These are phyloP conservation scores for Papilio demoleus DNA, from an alignment of 2,888 invertebrate genomes.

Conservation along the genomic window DNA sequence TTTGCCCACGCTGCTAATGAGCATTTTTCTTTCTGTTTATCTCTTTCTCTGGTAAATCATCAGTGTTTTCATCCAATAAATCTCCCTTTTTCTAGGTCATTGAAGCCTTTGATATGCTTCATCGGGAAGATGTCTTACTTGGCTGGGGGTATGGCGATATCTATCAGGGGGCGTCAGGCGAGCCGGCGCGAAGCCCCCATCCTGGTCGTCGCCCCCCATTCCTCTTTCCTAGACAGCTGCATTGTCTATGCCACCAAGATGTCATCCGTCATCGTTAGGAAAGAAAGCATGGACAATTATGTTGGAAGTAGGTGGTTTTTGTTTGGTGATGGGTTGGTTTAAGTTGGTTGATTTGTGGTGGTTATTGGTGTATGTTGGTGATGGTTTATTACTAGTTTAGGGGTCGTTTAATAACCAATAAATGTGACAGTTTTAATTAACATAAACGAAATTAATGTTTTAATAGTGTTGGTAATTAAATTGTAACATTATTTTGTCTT, in stretches of 20 bases:
- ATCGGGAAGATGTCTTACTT: constrained; percentile 89
- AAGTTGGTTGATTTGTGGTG: constrained; percentile 26
- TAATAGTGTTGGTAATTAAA: no score
- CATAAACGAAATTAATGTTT: no score
- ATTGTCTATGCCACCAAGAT: constrained; percentile 92
- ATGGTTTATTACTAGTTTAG: not conserved
- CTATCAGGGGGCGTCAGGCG: constrained; percentile 90
- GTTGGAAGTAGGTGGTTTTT: constrained; percentile 90
- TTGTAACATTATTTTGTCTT: no score
- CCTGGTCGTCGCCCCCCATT: constrained; percentile 94
- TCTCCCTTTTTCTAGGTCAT: constrained; percentile 71
- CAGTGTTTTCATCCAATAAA: constrained; percentile 10
- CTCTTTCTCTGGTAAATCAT: not conserved
- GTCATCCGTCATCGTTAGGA: constrained; percentile 92
- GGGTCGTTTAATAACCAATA: not conserved
- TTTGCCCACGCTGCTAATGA: no score
- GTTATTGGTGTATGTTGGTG: constrained; percentile 22
- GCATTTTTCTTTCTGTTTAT: not conserved
- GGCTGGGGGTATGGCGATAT: constrained; percentile 90
- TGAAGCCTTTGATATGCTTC: constrained; percentile 87
- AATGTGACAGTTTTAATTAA: no score
- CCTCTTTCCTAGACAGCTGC: constrained; percentile 94
- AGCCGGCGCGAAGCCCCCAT: constrained; percentile 91
- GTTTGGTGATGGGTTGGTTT: constrained; percentile 39
- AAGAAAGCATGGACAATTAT: constrained; percentile 91